Base-by-base conservation (phyloP, 2,888 invertebrate species). In the Tenthredo scrophulariae region DNA sequence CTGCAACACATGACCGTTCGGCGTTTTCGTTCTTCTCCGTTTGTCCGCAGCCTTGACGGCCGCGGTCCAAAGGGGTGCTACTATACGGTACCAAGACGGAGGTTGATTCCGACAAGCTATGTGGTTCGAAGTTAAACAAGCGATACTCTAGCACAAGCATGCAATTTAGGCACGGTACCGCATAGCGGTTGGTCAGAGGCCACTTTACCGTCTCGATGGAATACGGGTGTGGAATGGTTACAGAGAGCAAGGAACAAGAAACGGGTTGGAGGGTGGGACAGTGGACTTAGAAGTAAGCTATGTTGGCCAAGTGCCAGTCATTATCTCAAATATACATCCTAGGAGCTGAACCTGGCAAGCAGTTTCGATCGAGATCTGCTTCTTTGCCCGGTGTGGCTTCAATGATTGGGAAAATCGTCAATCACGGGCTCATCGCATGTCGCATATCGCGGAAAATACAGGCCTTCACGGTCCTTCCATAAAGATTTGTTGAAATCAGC, bases 101-200 rank as follows among this genome's bases (percentile, higher is more conserved):
- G 46, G 75, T 50, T 75, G 75, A 75, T 75, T 75, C 9, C 50
- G 75, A 75, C 46, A 13, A 15, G 75, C 15, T 26, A 46, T 50
- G 50, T 75, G 75, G 46, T 75, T 43, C 26, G 15, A 75, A 40
- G 75, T 75, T 75, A 75, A 75, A 75, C 50, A 75, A 75, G 75
- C 75, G 43, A 75, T 75, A 43, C 75, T 13, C 70, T n/a, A 70
- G 33, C 18, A 37, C 37, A 70, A n/a, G 26, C 13, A 75, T 75
- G 29, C 29, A 75, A 75, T 75, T 46, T 50, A 50, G 29, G 43
- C 50, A 26, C 37, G 18, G 18, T 37, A 70, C 46, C 75, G 50
- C 37, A 26, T 5, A 46, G 75, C 46, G 75, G 50, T 75, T 50
- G 22, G 62, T 22, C 5, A 13, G 26, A 62, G 26, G 62, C 26